Conservation (phyloP, 2,113 vertebrate species). For the Ceyx cyanopectus region DNA sequence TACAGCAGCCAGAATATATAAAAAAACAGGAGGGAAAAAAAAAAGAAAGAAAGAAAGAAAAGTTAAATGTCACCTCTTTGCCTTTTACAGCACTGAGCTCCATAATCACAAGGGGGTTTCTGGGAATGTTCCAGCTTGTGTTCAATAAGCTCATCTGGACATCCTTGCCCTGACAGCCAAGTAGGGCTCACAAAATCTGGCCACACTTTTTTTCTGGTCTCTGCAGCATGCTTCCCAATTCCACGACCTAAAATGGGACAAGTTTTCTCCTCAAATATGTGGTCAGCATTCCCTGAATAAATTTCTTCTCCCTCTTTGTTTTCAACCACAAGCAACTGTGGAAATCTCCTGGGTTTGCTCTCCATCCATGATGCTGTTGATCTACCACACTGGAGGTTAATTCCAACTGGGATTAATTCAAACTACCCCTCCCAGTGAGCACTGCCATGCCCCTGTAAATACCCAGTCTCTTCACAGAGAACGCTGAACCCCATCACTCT, state of each 20-base stretch:
- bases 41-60: neutral
- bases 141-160: neutral
- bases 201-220: neutral
- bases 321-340: neutral
- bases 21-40: neutral
- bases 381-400: neutral
- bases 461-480: neutral
- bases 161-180: neutral
- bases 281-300: neutral
- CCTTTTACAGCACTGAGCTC: neutral
- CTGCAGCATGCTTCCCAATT: neutral
- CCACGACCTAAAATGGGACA: neutral
- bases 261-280: neutral
- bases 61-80: conserved; percentile 1
- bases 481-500: neutral
- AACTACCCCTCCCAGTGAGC: neutral
- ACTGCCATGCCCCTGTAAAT: neutral
- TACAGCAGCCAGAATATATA: neutral
- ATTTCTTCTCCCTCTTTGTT: neutral
- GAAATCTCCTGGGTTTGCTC: neutral
- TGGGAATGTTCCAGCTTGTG: neutral
- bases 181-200: neutral
- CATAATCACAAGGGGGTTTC: neutral
- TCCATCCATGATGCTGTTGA: neutral
- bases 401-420: neutral